A percentile compares a stretch with the other conserved stretches of the same genome.
Conservation (phyloP, 1,140 invertebrate species). For the Hypothenemus hampei region DNA sequence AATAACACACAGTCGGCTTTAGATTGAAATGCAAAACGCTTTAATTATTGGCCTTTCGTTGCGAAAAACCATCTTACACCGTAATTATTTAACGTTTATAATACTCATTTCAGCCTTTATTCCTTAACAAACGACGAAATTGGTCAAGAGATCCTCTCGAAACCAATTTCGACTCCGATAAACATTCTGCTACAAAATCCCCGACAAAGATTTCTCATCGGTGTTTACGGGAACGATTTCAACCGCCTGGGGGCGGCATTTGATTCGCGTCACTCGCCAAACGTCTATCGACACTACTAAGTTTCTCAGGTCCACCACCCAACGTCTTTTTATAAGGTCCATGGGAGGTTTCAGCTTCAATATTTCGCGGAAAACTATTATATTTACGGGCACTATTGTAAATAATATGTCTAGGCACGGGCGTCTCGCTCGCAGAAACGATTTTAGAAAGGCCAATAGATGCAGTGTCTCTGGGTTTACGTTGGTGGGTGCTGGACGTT, state of each 20-base stretch:
- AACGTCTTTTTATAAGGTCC: constrained; percentile 4
- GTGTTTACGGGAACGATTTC: constrained; percentile 16
- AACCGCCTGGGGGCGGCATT: constrained; percentile 30
- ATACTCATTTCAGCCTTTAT: constrained; percentile 27
- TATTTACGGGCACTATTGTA: constrained; percentile 5
- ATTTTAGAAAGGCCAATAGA: constrained; percentile 10
- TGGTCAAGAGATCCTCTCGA: constrained; percentile 24
- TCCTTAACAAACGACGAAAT: constrained; percentile 21
- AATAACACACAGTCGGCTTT: neutral
- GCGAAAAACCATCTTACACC: constrained; percentile 8
- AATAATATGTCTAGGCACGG: neutral
- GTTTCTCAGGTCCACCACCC: constrained; percentile 12
- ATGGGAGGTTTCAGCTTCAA: no score
- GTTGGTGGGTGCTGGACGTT: neutral
- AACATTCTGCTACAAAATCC: constrained; percentile 34
- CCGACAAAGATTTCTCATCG: constrained; percentile 36
- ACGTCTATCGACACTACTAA: constrained; percentile 33
- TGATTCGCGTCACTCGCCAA: constrained; percentile 34
- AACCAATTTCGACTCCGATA: no score
- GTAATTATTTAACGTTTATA: constrained; percentile 12
- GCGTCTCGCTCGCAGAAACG: constrained; percentile 29
- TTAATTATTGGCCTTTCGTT: neutral
- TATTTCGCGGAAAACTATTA: constrained; percentile 2
- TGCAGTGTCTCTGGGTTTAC: constrained; percentile 7
- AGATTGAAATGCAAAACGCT: constrained; percentile 6